Evolutionary conservation across 2,113 vertebrate genomes (phyloP), one percentile per base, ranked within the genome.

Genomic region (Pangasianodon hypophthalmus): DNA sequence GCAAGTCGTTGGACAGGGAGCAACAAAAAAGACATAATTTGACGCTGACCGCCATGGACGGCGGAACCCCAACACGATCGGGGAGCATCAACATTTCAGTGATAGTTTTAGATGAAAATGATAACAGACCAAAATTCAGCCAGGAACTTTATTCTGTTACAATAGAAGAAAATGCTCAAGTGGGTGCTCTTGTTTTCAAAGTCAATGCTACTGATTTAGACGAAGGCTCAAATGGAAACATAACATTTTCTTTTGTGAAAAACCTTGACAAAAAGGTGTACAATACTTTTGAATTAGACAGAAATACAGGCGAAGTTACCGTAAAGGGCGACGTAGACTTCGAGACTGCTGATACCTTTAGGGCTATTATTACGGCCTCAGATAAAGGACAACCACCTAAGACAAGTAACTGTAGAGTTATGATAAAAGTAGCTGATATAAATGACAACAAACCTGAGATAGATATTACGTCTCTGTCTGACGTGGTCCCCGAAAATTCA

Each of bases 381-480:
- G 95, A 96, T 48, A 96, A 93, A 90, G 95, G 95, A 14, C 92
- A 92, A 8, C 94, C 94, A 26, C 95, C 95, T 0, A 87, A 92
- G 91, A 93, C 84, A 7, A 91, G 88, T 0, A 92, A 94, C 0
- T 95, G 94, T 5, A 93, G 80, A 2, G 94, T 95, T 3, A 92
- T 94, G 0, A 94, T 96, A 9, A 95, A 93, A 56, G 91, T 96
- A 0, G 1, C 92, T 0, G 95, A 96, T 1, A 80, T 93, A 83
- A 96, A 96, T 32, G 95, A 96, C 79, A 96, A 96, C 60, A 64
- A 60, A 48, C 95, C 95, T 4, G 93, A 95, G 21, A 95, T 96
- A 58, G 95, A 95, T 0, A 89, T 96, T 0, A 95, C 95, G 1
- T 96, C 95, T 0, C 69, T 96, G 2, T 94, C 94, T 29, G 93